Conservation (phyloP, 2,113 vertebrate species). For the Corythornis cristatus region DNA sequence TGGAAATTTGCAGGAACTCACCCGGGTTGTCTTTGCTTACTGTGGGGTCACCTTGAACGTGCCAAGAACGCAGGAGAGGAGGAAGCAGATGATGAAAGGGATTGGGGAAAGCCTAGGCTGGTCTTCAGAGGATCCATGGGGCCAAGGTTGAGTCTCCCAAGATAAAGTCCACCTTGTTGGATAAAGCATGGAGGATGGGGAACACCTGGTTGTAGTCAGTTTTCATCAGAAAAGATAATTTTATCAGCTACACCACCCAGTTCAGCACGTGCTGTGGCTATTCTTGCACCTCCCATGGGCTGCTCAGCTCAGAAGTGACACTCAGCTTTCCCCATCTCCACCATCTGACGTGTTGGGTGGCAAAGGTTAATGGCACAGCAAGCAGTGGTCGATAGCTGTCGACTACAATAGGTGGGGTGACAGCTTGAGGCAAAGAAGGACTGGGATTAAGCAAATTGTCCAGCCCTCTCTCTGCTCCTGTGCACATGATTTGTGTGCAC, state of each 20-base stretch:
- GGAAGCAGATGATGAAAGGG: neutral
- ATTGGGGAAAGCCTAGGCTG: accelerated
- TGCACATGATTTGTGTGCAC: neutral
- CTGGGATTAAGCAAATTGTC: neutral
- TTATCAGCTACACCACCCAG: accelerated
- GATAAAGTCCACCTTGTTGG: accelerated
- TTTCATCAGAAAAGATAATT: too few relatives aligned
- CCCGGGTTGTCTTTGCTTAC: accelerated
- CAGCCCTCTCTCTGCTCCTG: neutral
- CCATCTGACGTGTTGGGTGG: neutral
- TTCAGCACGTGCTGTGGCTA: neutral
- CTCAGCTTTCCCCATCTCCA: neutral
- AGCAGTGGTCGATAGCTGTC: neutral
- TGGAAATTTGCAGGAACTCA: neutral
- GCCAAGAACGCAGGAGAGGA: accelerated
- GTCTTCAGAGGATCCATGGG: neutral
- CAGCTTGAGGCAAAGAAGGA: neutral
- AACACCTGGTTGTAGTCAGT: neutral
- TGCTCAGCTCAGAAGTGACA: neutral
- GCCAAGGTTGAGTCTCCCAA: neutral
- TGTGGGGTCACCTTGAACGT: neutral
- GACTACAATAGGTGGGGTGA: neutral
- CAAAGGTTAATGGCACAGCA: neutral
- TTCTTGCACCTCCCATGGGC: neutral
- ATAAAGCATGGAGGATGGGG: neutral